Evolutionary conservation across 2,797 vertebrate species (phyloP), one percentile per base, ranked within the genome.

Genomic region (Notamacropus eugenii): DNA sequence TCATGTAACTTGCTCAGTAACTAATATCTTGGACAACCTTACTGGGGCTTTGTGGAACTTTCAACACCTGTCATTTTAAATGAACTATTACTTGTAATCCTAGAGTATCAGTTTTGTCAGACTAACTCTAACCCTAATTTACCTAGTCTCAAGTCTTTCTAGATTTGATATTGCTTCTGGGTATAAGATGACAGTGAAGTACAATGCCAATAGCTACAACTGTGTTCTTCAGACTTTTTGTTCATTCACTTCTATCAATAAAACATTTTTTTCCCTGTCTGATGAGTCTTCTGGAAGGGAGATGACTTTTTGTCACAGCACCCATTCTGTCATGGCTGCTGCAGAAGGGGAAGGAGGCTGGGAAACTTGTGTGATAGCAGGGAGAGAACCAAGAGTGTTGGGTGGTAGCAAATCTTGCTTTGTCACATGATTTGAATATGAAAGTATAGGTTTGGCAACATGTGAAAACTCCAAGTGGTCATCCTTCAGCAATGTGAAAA

Each of bases 101-200:
- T 91, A 56, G 58, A 59, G 52, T 52, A 28, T 1, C 46, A 55
- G 87, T 87, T 90, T 57, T 13, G 87, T 59, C 40, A 55, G 87
- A 19, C 31, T 67, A 59, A 54, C 59, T 13, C 27, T 62, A 67
- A 74, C n/a, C 16, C 14, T 74, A 74, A 74, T 40, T n/a, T 74
- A 40, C n/a, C n/a, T 74, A 40, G 5, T 74, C 62, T 74, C n/a
- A 40, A n/a, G 10, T n/a, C 14, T n/a, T 74, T 74, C 62, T 14
- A n/a, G 34, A 74, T 74, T 58, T 58, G 57, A 31, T 50, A 55
- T 93, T 95, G 50, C 50, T 62, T 96, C 92, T 57, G 58, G 19
- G n/a, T 59, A 50, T 57, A 0, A 92, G 90, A 50, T 92, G 91
- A 55, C 54, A 92, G 74, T 95, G 97, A 92, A 59, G 55, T 93